Evolutionary conservation across 23 tunicate species (phyloP), one percentile per base, ranked within the genome.

Genomic region (Phallusia fumigata): DNA sequence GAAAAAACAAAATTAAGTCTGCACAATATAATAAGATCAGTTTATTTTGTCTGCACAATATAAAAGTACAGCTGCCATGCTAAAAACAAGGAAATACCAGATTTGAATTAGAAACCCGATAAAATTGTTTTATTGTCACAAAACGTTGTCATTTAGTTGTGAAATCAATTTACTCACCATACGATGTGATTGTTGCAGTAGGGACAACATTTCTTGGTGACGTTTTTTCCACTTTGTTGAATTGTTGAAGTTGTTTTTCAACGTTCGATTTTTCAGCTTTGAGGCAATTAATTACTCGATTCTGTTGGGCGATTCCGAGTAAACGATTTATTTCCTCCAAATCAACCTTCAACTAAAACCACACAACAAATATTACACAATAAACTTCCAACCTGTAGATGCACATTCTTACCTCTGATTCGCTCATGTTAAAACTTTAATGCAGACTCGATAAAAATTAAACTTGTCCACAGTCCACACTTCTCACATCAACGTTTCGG

Each of bases 101-200:
- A 65, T 30, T 24, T 21, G 32, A n/a, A n/a, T n/a, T n/a, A n/a
- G n/a, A 76, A 33, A 78, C 22, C 26, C 10, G 13, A 47, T 32
- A 78, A 47, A 32, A 36, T 69, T 19, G 19, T 69, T 21, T 19
- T 2, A n/a, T n/a, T n/a, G n/a, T n/a, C n/a, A n/a, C n/a, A n/a
- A n/a, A n/a, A n/a, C n/a, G n/a, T n/a, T n/a, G n/a, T n/a, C n/a
- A n/a, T n/a, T 78, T 5, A 35, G 3, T 2, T 58, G 11, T 58
- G 16, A 6, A 40, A 40, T 40, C 10, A 40, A 3, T 35, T 53
- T 0, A 80, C 32, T 11, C 72, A 81, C 90, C 95, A 80, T 91
- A 91, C 0, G 90, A 82, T 30, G 90, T 91, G 81, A 91, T 86
- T 52, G 90, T 91, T 40, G 73, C 79, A 30, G 90, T 86, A 28